Evolutionary conservation across 2,113 vertebrate species (phyloP), one percentile per base, ranked within the genome.

Genomic region (Numenius arquata): DNA sequence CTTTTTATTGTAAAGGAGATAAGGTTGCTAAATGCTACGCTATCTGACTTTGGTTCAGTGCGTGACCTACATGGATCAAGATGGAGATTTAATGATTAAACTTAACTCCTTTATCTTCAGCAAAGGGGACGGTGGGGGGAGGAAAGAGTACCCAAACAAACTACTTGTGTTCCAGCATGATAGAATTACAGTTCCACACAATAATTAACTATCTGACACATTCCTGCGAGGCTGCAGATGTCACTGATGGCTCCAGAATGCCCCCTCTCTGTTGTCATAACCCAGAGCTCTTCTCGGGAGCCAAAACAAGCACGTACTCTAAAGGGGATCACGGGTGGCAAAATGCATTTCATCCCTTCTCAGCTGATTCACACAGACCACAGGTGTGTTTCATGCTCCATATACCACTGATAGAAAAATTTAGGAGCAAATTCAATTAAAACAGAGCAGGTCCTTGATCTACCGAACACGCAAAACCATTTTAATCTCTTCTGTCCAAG

Each of bases 171-270:
- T 96, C 85, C 76, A 40, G 77, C 17, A 7, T 1, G 94, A 97
- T 47, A 96, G 97, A 90, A 97, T 97, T 97, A 92, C 93, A 38
- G 96, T 97, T 97, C 95, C 92, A 91, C 94, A 94, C 77, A 76
- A 96, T 98, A 98, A 98, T 98, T 98, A 98, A 98, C 95, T 96
- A 90, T 84, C 94, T 96, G 96, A 97, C 97, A 97, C 97, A 93
- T 94, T 96, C 97, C 97, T 97, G 88, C 8, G 20, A 94, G 94
- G 77, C 96, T 97, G 97, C 97, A 86, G 96, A 97, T 93, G 97
- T 85, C 95, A 97, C 86, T 29, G 78, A 71, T 62, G 92, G 88
- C 97, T 98, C 97, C 27, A 29, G 98, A 94, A 96, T 80, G 76
- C 36, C 89, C 79, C 63, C 23, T 89, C 81, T 67, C 56, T 97